Evolutionary conservation across 2,797 vertebrate species (phyloP), one percentile per base, ranked within the genome.

Genomic region (Protosalanx chinensis): DNA sequence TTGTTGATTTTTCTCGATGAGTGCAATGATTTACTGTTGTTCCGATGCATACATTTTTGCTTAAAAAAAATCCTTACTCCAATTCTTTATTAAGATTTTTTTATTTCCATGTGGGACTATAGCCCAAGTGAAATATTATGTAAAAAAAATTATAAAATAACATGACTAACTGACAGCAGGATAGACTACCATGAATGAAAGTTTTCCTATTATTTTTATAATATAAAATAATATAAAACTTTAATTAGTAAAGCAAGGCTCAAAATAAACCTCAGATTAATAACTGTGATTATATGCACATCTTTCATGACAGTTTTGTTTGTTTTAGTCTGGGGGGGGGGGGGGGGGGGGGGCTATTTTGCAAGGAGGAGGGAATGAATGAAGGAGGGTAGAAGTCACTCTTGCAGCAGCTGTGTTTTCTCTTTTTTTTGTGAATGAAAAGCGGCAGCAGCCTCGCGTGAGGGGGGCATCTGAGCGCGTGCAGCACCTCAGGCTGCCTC

Each of bases 371-470:
- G 62, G 68, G 64, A 66, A 49, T 7, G n/a, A 30, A 33, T 63
- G 29, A 15, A 62, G 65, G 49, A 78, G 77, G 77, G 64, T 78
- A 76, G 67, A 74, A 72, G 68, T 76, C 62, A 64, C 72, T 66
- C 32, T 58, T 68, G 67, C 72, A 79, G 53, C 61, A 73, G 72
- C 79, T 79, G 82, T 29, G 23, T 64, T 75, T 80, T 62, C 13
- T 72, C 60, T 63, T 72, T 65, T 63, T 82, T 82, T 81, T 79
- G 78, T 87, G 81, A 88, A 87, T 88, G 86, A 82, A 81, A 80
- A 66, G 18, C 29, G 71, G 58, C 51, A 53, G 71, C 49, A 27
- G 20, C 33, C 37, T 61, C 20, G 61, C 27, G 65, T 33, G 68
- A 51, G 61, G 68, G 35, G 61, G 68, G 35, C 66, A 62, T 79